Conservation (phyloP, 2,888 invertebrate species). For the Eucera pruinosa region DNA sequence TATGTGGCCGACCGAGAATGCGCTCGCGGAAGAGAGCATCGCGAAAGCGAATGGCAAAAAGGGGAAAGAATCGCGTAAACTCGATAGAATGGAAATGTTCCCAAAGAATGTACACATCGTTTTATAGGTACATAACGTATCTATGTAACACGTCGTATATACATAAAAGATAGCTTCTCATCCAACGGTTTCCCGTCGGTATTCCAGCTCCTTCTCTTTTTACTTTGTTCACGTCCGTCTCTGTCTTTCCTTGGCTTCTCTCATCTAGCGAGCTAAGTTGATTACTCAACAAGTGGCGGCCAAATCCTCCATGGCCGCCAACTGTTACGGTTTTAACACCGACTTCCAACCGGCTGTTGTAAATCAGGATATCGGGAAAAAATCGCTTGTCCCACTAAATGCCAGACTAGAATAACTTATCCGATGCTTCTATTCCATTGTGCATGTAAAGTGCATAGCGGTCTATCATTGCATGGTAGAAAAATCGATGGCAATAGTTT, state of each 20-base stretch:
- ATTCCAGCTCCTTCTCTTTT: slow-evolving; percentile 17
- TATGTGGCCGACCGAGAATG: slow-evolving; percentile 73
- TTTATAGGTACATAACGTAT: neutral
- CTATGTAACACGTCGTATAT: neutral
- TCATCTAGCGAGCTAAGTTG: slow-evolving; percentile 81
- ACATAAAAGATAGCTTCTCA: slow-evolving; percentile 35
- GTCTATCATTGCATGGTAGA: no score
- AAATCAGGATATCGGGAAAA: slow-evolving; percentile 22
- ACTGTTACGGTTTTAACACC: slow-evolving; percentile 74
- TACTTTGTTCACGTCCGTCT: slow-evolving; percentile 10
- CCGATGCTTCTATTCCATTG: neutral
- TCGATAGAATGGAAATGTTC: slow-evolving; percentile 45
- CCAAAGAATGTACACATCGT: slow-evolving; percentile 10
- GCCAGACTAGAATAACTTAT: neutral
- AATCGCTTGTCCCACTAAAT: neutral
- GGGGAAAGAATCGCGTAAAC: slow-evolving; percentile 45
- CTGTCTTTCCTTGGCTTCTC: slow-evolving; percentile 66
- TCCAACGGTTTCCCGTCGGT: slow-evolving; percentile 41
- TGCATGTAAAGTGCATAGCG: no score
- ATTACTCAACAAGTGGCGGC: slow-evolving; percentile 84
- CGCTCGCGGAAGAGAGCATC: slow-evolving; percentile 52
- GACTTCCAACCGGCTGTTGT: slow-evolving; percentile 30
- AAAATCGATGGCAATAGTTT: no score
- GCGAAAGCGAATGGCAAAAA: slow-evolving; percentile 26
- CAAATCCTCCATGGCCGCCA: slow-evolving; percentile 78